Evolutionary conservation across 2,888 invertebrate genomes (phyloP), one percentile per base, ranked within the genome.

Genomic region (Orchestes rusci): DNA sequence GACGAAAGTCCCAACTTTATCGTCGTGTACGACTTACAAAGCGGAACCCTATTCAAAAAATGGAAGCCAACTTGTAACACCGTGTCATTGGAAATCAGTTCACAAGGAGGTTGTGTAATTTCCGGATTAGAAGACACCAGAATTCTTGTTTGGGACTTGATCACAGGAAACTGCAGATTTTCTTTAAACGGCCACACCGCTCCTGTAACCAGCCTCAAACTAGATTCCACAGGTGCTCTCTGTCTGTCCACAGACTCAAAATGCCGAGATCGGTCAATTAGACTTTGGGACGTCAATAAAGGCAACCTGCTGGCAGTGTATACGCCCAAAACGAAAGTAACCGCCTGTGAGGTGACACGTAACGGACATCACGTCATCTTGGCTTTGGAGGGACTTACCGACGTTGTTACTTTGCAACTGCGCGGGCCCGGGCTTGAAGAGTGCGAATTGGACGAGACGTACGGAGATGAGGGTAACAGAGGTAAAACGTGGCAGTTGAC

Each of bases 41-140:
- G 88, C 51, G 91, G 91, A 40, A 90, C 90, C 0, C 67, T 91
- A 55, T 91, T 91, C 71, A 90, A 90, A 70, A 91, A 90, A 69
- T 89, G 90, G 87, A 90, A 90, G 69, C 88, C 89, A 1, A 82
- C 82, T 17, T 83, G 82, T 53, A 84, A 85, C 67, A 86, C 87
- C 2, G 84, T 83, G 3, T 82, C 88, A n/a, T 71, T 91, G 56
- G 87, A 87, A 55, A 89, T 91, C 66, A 87, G 88, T 59, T 86
- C 88, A 15, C 76, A 77, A 48, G 84, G 86, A 59, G 82, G 84
- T 50, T 87, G 87, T 64, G 90, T 91, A 18, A 80, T 91, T 39
- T 86, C 86, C 16, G 88, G 86, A 0, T 72, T 90, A 5, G 84
- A 86, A 53, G 88, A 89, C 62, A 82, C 87, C 16, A 77, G 84